phyloP scores from a whole-genome alignment of 2,797 vertebrate genomes.

The Xyrichtys novacula region DNA sequence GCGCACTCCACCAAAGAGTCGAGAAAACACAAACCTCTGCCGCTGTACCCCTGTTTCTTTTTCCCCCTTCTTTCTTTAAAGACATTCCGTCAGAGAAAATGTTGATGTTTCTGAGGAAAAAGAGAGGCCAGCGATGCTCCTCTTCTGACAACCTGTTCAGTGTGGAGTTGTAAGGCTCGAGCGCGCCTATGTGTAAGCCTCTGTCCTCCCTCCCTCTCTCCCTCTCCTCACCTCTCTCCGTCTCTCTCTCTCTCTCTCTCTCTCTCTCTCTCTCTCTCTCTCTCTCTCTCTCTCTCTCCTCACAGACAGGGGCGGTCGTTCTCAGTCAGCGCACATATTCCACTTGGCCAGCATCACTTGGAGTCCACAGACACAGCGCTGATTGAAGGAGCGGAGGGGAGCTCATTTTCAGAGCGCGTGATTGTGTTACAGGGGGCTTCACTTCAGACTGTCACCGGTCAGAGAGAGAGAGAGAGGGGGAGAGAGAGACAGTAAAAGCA shows the following conservation, averaged over 20 bases:
- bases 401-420: conserved; percentile 67
- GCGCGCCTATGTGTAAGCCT: conserved; percentile 62
- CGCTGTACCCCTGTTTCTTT: background rate
- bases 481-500: conserved; percentile 30
- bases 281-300: conserved; percentile 43
- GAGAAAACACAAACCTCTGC: conserved; percentile 2
- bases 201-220: conserved; percentile 37
- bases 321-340: conserved; percentile 85
- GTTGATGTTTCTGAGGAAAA: background rate
- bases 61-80: conserved; percentile 11
- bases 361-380: conserved; percentile 77
- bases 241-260: conserved; percentile 40
- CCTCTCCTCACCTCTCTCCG: conserved; percentile 2
- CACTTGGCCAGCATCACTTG: conserved; percentile 78
- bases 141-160: conserved; percentile 78
- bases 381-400: conserved; percentile 70
- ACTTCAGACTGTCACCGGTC: conserved; percentile 43
- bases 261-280: background rate
- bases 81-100: conserved; percentile 12
- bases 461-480: conserved; percentile 9
- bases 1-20: conserved; percentile 29
- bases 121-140: conserved; percentile 10
- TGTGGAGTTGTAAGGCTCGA: conserved; percentile 59
- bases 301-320: conserved; percentile 81
- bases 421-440: conserved; percentile 60